Percentiles rank a stretch among this genome's conserved stretches.
phyloP scores from a whole-genome alignment of 2,888 invertebrate species.

The Spodoptera exigua region DNA sequence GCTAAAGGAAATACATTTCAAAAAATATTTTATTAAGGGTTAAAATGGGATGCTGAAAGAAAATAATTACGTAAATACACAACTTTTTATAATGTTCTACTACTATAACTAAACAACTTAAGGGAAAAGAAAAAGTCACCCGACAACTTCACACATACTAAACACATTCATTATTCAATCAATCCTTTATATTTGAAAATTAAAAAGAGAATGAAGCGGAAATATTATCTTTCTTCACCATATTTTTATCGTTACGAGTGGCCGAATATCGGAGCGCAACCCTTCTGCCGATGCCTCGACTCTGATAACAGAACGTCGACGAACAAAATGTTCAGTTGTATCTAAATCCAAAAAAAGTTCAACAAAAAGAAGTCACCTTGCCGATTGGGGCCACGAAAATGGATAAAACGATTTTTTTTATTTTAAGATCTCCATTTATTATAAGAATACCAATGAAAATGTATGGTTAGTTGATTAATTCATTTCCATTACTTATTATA shows the following conservation, averaged over 20 bases:
- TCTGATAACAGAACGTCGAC: conserved; percentile 77
- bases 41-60: too few relatives aligned
- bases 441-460: too few relatives aligned
- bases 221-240: conserved; percentile 53
- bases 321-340: conserved; percentile 86
- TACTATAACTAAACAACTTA: too few relatives aligned
- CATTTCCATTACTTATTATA: too few relatives aligned
- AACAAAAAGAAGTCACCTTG: conserved; percentile 70
- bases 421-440: too few relatives aligned
- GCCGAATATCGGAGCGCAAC: conserved; percentile 75
- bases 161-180: background rate
- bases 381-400: conserved; percentile 62
- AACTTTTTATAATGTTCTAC: too few relatives aligned
- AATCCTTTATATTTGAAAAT: conserved; percentile 20
- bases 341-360: conserved; percentile 73
- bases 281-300: conserved; percentile 60
- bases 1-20: too few relatives aligned
- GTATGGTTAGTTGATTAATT: too few relatives aligned
- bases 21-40: too few relatives aligned
- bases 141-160: background rate
- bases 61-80: too few relatives aligned
- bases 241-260: conserved; percentile 77
- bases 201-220: conserved; percentile 53
- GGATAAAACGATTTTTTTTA: background rate
- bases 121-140: too few relatives aligned